phyloP scores from a whole-genome alignment of 1,140 invertebrate species.

The Camponotus vicinus region DNA sequence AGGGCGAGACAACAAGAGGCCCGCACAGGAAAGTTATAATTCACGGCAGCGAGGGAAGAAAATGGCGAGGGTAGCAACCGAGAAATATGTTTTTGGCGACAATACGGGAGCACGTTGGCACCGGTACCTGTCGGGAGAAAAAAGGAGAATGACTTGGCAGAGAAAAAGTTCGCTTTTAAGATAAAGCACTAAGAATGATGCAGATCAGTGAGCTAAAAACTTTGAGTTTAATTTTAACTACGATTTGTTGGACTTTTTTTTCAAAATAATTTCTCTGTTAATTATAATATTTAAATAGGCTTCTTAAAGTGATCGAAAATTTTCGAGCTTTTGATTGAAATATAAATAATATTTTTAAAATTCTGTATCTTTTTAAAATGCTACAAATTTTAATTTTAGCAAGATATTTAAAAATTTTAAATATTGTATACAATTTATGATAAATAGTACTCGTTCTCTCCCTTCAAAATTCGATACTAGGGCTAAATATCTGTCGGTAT shows the following conservation, averaged over 20 bases:
- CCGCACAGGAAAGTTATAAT: constrained; percentile 1
- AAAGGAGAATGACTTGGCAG: background rate
- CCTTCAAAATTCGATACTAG: background rate
- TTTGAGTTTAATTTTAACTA: background rate
- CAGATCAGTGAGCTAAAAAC: too few relatives aligned
- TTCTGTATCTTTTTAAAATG: background rate
- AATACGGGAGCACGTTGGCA: constrained; percentile 33
- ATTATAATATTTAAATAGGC: background rate
- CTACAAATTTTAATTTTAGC: background rate
- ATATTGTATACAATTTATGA: background rate
- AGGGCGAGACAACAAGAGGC: constrained; percentile 33
- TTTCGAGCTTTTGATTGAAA: background rate
- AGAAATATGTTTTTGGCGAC: constrained; percentile 50
- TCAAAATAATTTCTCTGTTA: background rate
- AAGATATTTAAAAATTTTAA: background rate
- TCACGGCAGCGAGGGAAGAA: constrained; percentile 12
- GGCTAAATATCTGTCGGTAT: background rate
- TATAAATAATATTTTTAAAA: background rate
- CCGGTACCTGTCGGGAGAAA: constrained; percentile 18
- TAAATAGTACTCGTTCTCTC: background rate
- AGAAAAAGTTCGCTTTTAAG: background rate
- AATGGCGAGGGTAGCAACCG: background rate
- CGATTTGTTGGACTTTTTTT: background rate
- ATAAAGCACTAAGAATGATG: background rate
- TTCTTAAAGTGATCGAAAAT: background rate